Conservation (phyloP, 2,113 vertebrate species). For the Oriolus oriolus region DNA sequence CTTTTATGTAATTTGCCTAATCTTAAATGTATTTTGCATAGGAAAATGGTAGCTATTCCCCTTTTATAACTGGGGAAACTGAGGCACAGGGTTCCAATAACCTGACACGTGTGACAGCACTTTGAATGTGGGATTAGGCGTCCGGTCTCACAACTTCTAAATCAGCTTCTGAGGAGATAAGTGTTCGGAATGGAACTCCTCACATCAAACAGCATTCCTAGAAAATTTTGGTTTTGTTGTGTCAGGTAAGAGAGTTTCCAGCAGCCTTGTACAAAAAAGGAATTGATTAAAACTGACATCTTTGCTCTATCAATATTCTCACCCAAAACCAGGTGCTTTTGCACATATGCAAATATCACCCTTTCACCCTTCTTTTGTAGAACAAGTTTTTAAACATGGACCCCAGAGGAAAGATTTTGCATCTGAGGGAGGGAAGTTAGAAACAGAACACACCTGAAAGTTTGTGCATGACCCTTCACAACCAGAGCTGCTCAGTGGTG, state of each 20-base stretch:
- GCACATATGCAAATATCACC: not conserved
- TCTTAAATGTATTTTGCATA: not conserved
- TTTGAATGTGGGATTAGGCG: not conserved
- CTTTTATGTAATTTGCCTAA: not conserved
- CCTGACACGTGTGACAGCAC: not conserved
- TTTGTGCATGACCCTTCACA: not conserved
- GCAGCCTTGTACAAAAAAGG: not conserved
- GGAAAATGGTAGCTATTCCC: not conserved
- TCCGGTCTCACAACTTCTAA: not conserved
- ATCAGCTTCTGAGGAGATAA: not conserved
- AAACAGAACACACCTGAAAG: not conserved
- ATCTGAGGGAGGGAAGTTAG: not conserved
- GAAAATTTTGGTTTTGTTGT: not conserved
- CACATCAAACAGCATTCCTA: not conserved
- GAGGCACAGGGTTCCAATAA: not conserved
- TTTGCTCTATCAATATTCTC: not conserved
- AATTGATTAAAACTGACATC: not conserved
- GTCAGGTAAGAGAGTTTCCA: not conserved
- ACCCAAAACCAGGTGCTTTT: not conserved
- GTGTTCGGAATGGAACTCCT: not conserved
- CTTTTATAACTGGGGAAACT: not conserved
- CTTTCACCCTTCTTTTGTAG: not conserved
- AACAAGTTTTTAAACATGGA: not conserved
- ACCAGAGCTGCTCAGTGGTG: accelerated
- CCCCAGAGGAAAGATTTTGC: not conserved